phyloP scores from a whole-genome alignment of 1,140 invertebrate genomes.

The Bombus haemorrhoidalis region DNA sequence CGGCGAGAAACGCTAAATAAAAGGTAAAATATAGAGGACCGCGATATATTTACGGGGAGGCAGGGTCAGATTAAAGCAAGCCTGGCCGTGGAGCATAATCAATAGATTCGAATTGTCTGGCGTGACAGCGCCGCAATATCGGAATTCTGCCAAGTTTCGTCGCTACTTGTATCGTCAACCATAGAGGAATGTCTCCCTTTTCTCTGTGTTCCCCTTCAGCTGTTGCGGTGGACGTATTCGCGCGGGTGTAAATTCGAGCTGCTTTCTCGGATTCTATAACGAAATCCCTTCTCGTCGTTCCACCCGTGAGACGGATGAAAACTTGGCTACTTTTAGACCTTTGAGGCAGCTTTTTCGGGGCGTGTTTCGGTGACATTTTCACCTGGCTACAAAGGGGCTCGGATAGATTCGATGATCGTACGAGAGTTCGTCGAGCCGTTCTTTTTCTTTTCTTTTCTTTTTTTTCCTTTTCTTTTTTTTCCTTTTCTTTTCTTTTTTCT shows the following conservation, averaged over 20 bases:
- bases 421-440: no score
- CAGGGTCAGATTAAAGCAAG: conserved; percentile 29
- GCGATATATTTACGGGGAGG: conserved; percentile 22
- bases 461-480: no score
- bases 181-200: conserved; percentile 37
- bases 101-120: conserved; percentile 44
- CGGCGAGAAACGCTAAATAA: background rate
- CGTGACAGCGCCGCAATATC: conserved; percentile 32
- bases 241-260: conserved; percentile 29
- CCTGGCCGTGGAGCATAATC: conserved; percentile 26
- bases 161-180: conserved; percentile 32
- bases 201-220: no score
- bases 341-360: background rate
- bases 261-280: conserved; percentile 51
- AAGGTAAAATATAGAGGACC: conserved; percentile 21
- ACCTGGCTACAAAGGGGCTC: no score
- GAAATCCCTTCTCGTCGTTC: conserved; percentile 49
- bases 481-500: no score
- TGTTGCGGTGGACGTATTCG: conserved; percentile 14
- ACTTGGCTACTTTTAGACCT: conserved; percentile 41
- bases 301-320: conserved; percentile 4
- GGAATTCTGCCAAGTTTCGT: conserved; percentile 24
- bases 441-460: no score
- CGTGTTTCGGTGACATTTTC: background rate
- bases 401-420: background rate